Evolutionary conservation across 2,113 vertebrate genomes (phyloP), one percentile per base, ranked within the genome.

Genomic region (Sapayoa aenigma): DNA sequence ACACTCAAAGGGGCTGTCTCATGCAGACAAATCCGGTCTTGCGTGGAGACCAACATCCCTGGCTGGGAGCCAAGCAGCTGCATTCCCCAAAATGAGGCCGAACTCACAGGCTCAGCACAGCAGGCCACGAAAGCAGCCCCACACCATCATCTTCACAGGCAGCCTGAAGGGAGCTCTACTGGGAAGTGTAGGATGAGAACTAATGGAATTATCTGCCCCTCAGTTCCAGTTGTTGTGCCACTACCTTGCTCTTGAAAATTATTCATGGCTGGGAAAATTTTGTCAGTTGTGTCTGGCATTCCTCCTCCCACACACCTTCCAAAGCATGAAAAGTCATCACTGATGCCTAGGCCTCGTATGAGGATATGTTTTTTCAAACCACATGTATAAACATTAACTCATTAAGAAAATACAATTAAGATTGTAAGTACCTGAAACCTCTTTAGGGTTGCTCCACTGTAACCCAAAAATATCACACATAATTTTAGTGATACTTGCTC

Each of bases 401-500:
- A 72, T 87, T 84, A 84, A 75, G 66, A 92, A 90, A 95, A 94
- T 65, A 88, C 35, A 94, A 53, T 82, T 84, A 89, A 60, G 49
- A 49, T 46, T 63, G 2, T 56, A 93, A 95, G n/a, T 39, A 93
- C 53, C 49, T 82, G 60, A 84, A 95, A 82, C 76, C 39, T 80
- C 73, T 84, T 88, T 25, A 78, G 72, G 3, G 9, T 81, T 84
- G 56, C 49, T 92, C 56, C 52, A 84, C 4, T 92, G 79, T 56
- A 89, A 89, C 80, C 49, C 76, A 65, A 90, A 97, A 93, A 85
- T 59, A 95, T 74, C 87, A 82, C 63, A 39, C 10, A 13, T 42
- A 47, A 92, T 95, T 93, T 90, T 79, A 93, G 65, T 30, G 42
- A 91, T 93, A 83, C 67, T 94, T 84, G 60, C 73, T 93, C 80